A percentile compares a stretch with the other conserved stretches of the same genome.
Evolutionary conservation across 2,888 invertebrate genomes (phyloP).

Genomic region (Chalcis sispes): DNA sequence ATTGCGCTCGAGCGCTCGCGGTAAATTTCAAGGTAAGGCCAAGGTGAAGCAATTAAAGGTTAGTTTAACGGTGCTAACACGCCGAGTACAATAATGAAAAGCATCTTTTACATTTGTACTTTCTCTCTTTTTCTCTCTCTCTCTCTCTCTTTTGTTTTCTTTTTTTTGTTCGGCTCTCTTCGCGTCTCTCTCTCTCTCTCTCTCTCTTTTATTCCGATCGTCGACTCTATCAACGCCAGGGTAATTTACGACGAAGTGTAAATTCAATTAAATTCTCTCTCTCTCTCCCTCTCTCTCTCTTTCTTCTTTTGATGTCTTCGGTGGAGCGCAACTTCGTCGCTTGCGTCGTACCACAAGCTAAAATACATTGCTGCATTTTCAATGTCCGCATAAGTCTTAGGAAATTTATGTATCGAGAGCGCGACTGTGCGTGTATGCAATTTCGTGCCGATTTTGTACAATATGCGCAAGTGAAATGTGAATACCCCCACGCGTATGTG

Average conservation of each 20-base stretch:
- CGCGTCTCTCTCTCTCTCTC: background rate
- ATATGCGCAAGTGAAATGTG: too few species aligned
- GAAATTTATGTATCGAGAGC: too few species aligned
- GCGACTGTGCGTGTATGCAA: too few species aligned
- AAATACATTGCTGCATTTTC: too few species aligned
- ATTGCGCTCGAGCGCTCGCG: conserved; percentile 65
- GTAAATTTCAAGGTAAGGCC: conserved; percentile 71
- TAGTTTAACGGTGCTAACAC: conserved; percentile 74
- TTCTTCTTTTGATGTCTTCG: conserved; percentile 15
- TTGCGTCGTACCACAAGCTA: too few species aligned
- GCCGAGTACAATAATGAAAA: conserved; percentile 7
- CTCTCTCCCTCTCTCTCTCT: conserved; percentile 32
- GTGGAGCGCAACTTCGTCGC: conserved; percentile 3
- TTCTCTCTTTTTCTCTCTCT: background rate
- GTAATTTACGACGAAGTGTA: conserved; percentile 68
- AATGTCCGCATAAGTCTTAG: too few species aligned
- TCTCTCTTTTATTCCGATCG: background rate
- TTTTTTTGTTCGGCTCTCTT: too few species aligned
- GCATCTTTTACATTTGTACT: background rate
- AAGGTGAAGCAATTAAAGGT: conserved; percentile 70
- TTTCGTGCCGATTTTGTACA: too few species aligned
- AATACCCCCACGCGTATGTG: too few species aligned
- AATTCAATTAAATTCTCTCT: conserved; percentile 68
- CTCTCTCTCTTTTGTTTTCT: background rate
- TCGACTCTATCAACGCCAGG: conserved; percentile 65